Base-by-base conservation (phyloP, 2,888 invertebrate species). In the Philopedon plagiatum region DNA sequence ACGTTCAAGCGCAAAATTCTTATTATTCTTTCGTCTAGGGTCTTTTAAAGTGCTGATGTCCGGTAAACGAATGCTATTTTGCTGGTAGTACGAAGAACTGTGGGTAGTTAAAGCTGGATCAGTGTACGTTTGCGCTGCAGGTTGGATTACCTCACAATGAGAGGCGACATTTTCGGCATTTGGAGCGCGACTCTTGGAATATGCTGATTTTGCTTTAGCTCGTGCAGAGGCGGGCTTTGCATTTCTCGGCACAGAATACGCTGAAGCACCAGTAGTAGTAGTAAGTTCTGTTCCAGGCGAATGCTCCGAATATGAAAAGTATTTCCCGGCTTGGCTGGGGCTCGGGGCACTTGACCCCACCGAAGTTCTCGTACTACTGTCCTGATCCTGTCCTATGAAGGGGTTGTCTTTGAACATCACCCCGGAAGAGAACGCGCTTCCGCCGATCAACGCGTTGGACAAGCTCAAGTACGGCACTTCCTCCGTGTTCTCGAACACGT, bases 331-430 rank as follows among this genome's bases (percentile, higher is more conserved):
- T 18, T 41, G 44, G 19, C 18, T 19, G 19, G 21, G 19, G 19
- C 11, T 46, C 9, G 34, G 9, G n/a, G n/a, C n/a, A 34, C 9
- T 8, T 9, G 11, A 34, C 34, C n/a, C n/a, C n/a, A 8, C 2
- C 7, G 34, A 11, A 34, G 34, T 34, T 3, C 19, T 18, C 44
- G 15, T 15, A 15, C 32, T 5, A 3, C 8, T 44, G 4, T 51
- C 26, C 15, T 15, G 5, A 32, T 54, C 15, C 8, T 32, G 57
- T 1, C 37, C 54, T 8, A 64, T 54, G 11, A 64, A 64, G 5
- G 63, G 37, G 34, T 64, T 64, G 15, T 64, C 54, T 8, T 64
- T 64, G 23, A 51, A 32, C 63, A 54, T 39, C 5, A 64, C 19
- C 3, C 51, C 11, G 23, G n/a, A 57, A 18, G 44, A 44, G 15